A percentile compares a stretch with the other conserved stretches of the same genome.
Conservation (phyloP, 2,113 vertebrate species). For the Sapayoa aenigma region DNA sequence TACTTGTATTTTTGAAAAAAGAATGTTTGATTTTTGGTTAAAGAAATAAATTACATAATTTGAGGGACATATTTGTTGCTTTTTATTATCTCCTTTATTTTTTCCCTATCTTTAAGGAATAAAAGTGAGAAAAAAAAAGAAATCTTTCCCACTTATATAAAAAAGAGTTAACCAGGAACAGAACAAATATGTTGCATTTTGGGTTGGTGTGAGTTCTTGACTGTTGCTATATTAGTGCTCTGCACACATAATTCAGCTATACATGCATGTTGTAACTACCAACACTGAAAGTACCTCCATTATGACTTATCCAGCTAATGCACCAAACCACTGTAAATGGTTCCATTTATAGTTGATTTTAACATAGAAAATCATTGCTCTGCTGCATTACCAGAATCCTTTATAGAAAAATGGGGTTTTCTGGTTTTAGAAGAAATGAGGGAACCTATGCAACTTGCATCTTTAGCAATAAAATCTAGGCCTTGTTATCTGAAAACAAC, state of each 20-base stretch:
- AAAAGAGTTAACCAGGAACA: background rate
- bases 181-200: background rate
- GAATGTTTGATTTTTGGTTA: background rate
- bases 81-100: background rate
- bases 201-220: background rate
- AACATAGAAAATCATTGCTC: background rate
- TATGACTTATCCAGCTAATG: background rate
- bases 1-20: background rate
- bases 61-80: background rate
- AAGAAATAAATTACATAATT: background rate
- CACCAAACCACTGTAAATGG: background rate
- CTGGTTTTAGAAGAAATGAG: background rate
- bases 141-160: background rate
- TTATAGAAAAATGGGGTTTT: background rate
- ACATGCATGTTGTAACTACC: rapidly evolving
- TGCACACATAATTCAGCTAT: background rate
- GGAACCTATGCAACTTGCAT: background rate
- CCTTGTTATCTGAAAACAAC: background rate
- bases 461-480: background rate
- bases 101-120: background rate
- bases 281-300: background rate
- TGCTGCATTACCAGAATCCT: background rate
- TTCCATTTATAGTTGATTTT: background rate
- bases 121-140: background rate
- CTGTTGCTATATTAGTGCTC: rapidly evolving